phyloP scores from a whole-genome alignment of 2,888 invertebrate genomes.

The Apamea crenata region DNA sequence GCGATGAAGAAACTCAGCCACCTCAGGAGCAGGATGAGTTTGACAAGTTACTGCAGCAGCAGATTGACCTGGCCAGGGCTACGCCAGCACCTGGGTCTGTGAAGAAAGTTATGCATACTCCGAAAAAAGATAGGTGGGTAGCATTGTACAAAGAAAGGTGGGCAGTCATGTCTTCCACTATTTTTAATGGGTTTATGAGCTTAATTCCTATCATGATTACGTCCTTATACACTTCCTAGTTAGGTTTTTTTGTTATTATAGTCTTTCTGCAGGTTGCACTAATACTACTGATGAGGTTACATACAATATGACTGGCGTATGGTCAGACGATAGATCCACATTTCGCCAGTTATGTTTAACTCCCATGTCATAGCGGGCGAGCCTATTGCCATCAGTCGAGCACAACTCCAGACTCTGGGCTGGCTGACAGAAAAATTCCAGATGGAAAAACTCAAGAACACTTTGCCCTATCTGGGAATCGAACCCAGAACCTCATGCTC shows the following conservation, averaged over 20 bases:
- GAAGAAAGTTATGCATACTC: conserved; percentile 73
- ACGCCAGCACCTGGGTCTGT: conserved; percentile 80
- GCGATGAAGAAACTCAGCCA: conserved; percentile 83
- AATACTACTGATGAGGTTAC: background rate
- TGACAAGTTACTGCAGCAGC: conserved; percentile 91
- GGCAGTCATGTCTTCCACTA: background rate
- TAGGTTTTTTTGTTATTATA: background rate
- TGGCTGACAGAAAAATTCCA: background rate
- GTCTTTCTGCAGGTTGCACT: background rate
- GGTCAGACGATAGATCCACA: background rate
- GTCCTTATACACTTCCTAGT: background rate
- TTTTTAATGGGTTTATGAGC: background rate
- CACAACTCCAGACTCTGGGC: background rate
- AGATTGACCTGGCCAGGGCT: conserved; percentile 91
- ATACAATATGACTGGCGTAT: background rate
- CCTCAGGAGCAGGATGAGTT: conserved; percentile 91
- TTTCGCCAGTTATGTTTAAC: background rate
- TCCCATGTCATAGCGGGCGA: background rate
- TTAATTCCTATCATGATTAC: background rate
- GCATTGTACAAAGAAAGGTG: background rate
- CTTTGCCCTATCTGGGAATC: background rate
- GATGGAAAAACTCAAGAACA: background rate
- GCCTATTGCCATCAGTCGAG: background rate
- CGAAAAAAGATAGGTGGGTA: conserved; percentile 71
- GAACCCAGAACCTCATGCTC: background rate